phyloP scores from a whole-genome alignment of 2,797 vertebrate genomes.

The Paratrypauchen microcephalus region DNA sequence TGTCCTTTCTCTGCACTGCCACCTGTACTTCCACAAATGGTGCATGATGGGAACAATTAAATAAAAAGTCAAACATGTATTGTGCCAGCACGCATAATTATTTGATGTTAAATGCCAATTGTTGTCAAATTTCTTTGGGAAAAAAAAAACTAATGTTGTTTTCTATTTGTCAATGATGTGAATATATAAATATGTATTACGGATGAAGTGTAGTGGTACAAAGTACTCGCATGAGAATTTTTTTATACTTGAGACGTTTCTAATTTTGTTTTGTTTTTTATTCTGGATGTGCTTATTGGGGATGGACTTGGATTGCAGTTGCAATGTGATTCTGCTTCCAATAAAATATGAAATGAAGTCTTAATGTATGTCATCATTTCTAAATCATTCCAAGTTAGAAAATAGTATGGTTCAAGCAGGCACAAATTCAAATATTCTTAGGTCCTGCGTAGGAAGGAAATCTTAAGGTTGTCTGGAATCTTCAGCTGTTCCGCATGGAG shows the following conservation, averaged over 20 bases:
- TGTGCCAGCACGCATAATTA: conserved; percentile 81
- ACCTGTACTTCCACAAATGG: conserved; percentile 72
- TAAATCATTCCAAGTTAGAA: neutral
- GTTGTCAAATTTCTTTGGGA: conserved; percentile 77
- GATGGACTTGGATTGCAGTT: conserved; percentile 65
- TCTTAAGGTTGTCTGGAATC: conserved; percentile 77
- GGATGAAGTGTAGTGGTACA: conserved; percentile 82
- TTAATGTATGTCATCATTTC: neutral
- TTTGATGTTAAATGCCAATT: conserved; percentile 77
- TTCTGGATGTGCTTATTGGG: conserved; percentile 78
- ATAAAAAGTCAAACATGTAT: conserved; percentile 56
- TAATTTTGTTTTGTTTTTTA: conserved; percentile 73
- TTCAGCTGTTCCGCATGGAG: conserved; percentile 66
- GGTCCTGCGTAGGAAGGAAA: conserved; percentile 73
- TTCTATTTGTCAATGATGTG: conserved; percentile 82
- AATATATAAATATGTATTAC: conserved; percentile 86
- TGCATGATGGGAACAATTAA: conserved; percentile 77
- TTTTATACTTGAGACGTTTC: conserved; percentile 85
- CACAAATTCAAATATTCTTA: conserved; percentile 43
- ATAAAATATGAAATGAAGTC: conserved; percentile 71
- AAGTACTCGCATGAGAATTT: conserved; percentile 82
- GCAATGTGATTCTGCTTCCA: conserved; percentile 81
- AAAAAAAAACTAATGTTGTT: conserved; percentile 63
- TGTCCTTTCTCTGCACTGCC: conserved; percentile 44
- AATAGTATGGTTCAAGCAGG: neutral